Percentiles rank a stretch among this genome's conserved stretches.
Evolutionary conservation across 2,113 vertebrate genomes (phyloP).

Genomic region (Eira barbara): DNA sequence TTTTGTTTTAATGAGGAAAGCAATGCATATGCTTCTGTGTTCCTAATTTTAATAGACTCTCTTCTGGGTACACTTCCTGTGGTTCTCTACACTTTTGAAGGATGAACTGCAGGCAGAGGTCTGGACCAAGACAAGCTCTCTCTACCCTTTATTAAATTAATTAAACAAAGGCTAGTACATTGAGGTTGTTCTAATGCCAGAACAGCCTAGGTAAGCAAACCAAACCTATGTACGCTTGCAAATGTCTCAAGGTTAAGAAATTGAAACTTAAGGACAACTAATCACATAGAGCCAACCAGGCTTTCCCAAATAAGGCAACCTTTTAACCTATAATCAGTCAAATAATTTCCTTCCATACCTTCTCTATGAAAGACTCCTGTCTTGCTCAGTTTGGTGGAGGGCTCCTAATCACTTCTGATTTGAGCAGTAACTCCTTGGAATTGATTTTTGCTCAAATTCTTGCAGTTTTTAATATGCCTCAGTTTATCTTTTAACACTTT

Average conservation of each 20-base stretch:
- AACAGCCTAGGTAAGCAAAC: background rate
- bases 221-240: background rate
- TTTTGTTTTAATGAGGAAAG: conserved; percentile 23
- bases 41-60: background rate
- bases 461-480: background rate
- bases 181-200: background rate
- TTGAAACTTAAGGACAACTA: background rate
- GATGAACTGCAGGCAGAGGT: background rate
- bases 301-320: background rate
- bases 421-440: background rate
- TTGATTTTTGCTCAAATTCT: background rate
- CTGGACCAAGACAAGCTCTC: background rate
- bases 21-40: background rate
- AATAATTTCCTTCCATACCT: background rate
- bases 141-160: background rate
- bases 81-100: conserved; percentile 7
- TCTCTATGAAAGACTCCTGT: background rate
- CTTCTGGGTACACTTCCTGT: background rate
- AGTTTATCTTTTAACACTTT: background rate
- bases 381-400: background rate
- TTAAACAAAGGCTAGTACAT: background rate
- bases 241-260: background rate
- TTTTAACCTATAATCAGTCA: background rate
- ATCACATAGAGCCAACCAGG: background rate
- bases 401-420: background rate